Base-by-base conservation (phyloP, 2,888 invertebrate genomes). In the Heliconius sara region DNA sequence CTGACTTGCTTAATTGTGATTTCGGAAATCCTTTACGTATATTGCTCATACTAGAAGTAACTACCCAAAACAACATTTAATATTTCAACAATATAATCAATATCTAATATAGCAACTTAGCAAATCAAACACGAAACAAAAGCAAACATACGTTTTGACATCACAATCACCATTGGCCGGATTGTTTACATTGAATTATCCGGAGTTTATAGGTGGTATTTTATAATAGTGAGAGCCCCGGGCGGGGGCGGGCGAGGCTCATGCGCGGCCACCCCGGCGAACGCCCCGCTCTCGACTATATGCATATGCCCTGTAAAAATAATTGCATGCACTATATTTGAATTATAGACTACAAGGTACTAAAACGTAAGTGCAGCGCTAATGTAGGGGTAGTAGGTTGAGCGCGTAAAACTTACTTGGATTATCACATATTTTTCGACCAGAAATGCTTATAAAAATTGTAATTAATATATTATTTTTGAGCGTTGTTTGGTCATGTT, bases 161-260 rank as follows among this genome's bases (percentile, higher is more conserved):
- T 90, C 88, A 91, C 92, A 91, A 92, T 92, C 89, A 90, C 85
- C 83, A 85, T 89, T 91, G 43, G 90, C 90, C 90, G 89, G 90
- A 91, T 91, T 92, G 92, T 93, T 92, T 92, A 92, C 92, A 92
- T 92, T 92, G 90, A 91, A 93, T 92, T 91, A 91, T 90, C 89
- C 89, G 90, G 90, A 86, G 89, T 89, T 89, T 91, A 89, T 89
- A 90, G 88, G 89, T 89, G 88, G 89, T 90, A 88, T 89, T 89
- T 80, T 81, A 76, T 81, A 81, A 86, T 88, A 87, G 87, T 86
- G 87, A 85, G 83, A 83, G 90, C 89, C 91, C 80, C 88, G 83
- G 90, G 93, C 91, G 86, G 87, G 90, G 94, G 94, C 93, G 94
- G 92, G 87, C 88, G 88, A 87, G 89, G 89, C 90, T 89, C 89